phyloP scores from a whole-genome alignment of 2,888 invertebrate species.

The Acleris laterana region DNA sequence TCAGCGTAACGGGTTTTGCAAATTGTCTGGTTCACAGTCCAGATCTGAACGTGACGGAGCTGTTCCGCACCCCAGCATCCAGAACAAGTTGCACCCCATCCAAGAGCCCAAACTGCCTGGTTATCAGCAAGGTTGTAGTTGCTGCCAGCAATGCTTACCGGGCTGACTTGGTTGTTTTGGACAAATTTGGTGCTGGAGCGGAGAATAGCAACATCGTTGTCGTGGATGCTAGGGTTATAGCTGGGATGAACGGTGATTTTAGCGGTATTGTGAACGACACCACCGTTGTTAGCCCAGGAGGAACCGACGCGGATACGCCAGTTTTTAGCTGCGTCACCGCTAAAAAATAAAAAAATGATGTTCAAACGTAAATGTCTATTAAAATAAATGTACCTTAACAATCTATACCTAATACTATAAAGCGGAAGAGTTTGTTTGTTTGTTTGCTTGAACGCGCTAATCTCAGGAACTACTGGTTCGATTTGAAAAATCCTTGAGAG shows the following conservation, averaged over 20 bases:
- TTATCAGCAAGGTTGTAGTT: constrained; percentile 56
- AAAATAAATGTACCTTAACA: too few species aligned
- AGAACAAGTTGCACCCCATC: constrained; percentile 56
- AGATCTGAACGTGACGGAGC: constrained; percentile 55
- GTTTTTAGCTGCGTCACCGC: constrained; percentile 32
- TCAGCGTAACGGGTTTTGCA: constrained; percentile 50
- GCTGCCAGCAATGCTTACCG: constrained; percentile 52
- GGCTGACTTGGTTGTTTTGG: constrained; percentile 43
- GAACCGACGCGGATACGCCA: constrained; percentile 37
- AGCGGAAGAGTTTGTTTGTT: too few species aligned
- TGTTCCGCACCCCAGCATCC: constrained; percentile 49
- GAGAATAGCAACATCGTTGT: constrained; percentile 57
- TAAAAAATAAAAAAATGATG: constrained; percentile 4
- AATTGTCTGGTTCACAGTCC: constrained; percentile 48
- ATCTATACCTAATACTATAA: too few species aligned
- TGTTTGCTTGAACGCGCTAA: too few species aligned
- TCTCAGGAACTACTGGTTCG: too few species aligned
- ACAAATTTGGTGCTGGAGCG: constrained; percentile 43
- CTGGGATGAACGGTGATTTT: constrained; percentile 46
- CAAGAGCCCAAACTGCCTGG: constrained; percentile 56
- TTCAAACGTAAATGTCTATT: too few species aligned
- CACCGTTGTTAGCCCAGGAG: constrained; percentile 48
- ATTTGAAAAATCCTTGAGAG: too few species aligned
- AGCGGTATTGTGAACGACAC: constrained; percentile 43
- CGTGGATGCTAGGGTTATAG: constrained; percentile 40